Evolutionary conservation across 2,888 invertebrate species (phyloP).

Genomic region (Microplitis deprimator): DNA sequence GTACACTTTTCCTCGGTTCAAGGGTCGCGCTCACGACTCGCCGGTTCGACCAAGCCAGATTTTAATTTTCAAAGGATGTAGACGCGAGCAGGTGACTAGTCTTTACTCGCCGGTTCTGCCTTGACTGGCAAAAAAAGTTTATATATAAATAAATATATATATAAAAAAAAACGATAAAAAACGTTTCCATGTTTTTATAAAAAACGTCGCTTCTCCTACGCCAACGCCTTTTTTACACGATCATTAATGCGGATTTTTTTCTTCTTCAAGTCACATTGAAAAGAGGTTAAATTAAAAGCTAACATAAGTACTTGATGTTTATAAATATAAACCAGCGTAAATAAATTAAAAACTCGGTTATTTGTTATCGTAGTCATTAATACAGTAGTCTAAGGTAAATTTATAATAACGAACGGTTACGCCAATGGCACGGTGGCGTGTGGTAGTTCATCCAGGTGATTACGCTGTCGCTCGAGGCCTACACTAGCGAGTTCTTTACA

Average conservation of each 20-base stretch:
- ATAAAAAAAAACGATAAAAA: background rate
- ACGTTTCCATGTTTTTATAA: constrained; percentile 5
- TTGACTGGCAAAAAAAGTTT: background rate
- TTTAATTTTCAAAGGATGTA: constrained; percentile 42
- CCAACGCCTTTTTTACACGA: constrained; percentile 20
- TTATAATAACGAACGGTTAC: constrained; percentile 40
- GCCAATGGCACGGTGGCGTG: constrained; percentile 57
- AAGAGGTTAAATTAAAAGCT: too few relatives aligned
- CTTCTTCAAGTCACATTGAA: background rate
- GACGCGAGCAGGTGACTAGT: constrained; percentile 34
- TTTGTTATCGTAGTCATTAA: background rate
- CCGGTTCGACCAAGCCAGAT: constrained; percentile 34
- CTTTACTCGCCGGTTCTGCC: constrained; percentile 6
- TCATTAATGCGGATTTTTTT: background rate
- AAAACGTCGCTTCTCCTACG: constrained; percentile 45
- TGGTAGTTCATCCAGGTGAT: constrained; percentile 69
- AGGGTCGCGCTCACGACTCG: constrained; percentile 37
- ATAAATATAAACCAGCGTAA: background rate
- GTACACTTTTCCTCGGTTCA: constrained; percentile 39
- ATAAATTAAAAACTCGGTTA: background rate
- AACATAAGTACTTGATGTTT: too few relatives aligned
- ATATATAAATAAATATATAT: constrained; percentile 1
- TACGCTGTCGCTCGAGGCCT: constrained; percentile 69
- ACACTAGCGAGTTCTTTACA: constrained; percentile 48
- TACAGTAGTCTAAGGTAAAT: background rate